Base-by-base conservation (phyloP, 2,888 invertebrate genomes). In the Helleia helle region DNA sequence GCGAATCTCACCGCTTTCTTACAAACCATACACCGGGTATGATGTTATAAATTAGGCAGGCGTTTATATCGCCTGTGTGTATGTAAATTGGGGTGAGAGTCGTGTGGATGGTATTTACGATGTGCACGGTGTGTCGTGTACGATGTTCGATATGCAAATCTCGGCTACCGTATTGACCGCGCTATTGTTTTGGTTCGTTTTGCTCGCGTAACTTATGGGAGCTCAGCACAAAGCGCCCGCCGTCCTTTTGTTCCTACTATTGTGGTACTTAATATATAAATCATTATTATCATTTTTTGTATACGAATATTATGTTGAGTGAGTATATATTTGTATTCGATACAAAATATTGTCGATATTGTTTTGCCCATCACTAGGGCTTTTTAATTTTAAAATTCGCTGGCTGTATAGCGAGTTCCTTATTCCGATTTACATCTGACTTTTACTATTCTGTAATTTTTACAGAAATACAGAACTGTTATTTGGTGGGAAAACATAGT, bases 101-200 rank as follows among this genome's bases (percentile, higher is more conserved):
- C 36, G 36, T 24, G 36, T 36, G 36, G 25, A 25, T 22, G 22
- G 24, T 26, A 36, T 36, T 36, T 36, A 36, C 25, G 41, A 60
- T 52, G 62, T 57, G 50, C n/a, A n/a, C n/a, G n/a, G n/a, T n/a
- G n/a, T n/a, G n/a, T n/a, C n/a, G 55, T 37, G 26, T 17, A 53
- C 59, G 74, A 72, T 73, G 61, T 63, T 63, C 72, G 79, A 77
- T 77, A 77, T 77, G 79, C 74, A 62, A 77, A 77, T 77, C 47
- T 37, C 52, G 53, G 75, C 74, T 72, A 65, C 76, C 67, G 77
- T 69, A 71, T 70, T 66, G 71, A 63, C 70, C 68, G 66, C 61
- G 65, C 73, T 58, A 71, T 71, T 71, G 74, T 71, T 59, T 59
- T 56, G 55, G 53, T 54, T 55, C 61, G 49, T 51, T 51, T 44